phyloP scores from a whole-genome alignment of 1,140 invertebrate genomes.

The Forficula auricularia region DNA sequence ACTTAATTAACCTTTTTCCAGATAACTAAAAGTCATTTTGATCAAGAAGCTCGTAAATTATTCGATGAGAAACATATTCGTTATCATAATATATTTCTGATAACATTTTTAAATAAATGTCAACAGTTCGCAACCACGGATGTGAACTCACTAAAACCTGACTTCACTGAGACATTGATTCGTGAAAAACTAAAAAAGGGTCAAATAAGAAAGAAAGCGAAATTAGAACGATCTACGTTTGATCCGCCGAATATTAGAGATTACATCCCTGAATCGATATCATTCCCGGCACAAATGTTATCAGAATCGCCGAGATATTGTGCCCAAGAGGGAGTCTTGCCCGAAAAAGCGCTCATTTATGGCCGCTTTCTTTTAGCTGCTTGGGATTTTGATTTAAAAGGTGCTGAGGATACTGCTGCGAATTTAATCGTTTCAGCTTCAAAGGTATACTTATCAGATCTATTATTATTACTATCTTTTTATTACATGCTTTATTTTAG shows the following conservation, averaged over 20 bases:
- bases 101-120: constrained; percentile 62
- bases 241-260: constrained; percentile 23
- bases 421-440: constrained; percentile 55
- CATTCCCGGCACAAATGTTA: constrained; percentile 19
- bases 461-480: too few relatives aligned
- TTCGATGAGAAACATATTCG: constrained; percentile 49
- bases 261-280: constrained; percentile 1
- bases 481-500: too few relatives aligned
- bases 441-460: constrained; percentile 30
- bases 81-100: constrained; percentile 65
- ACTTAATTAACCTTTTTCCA: constrained; percentile 18
- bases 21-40: constrained; percentile 62
- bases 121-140: constrained; percentile 33
- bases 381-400: constrained; percentile 64
- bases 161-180: constrained; percentile 9
- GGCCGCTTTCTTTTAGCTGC: constrained; percentile 60
- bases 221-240: constrained; percentile 40
- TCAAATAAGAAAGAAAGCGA: constrained; percentile 18
- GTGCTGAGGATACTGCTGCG: constrained; percentile 56
- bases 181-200: constrained; percentile 16
- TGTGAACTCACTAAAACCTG: constrained; percentile 3
- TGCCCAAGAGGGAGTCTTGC: constrained; percentile 47
- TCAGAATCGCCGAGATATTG: constrained; percentile 34
- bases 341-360: constrained; percentile 56
- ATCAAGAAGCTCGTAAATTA: constrained; percentile 49